phyloP scores from a whole-genome alignment of 2,888 invertebrate genomes.

The Meloe dianella region DNA sequence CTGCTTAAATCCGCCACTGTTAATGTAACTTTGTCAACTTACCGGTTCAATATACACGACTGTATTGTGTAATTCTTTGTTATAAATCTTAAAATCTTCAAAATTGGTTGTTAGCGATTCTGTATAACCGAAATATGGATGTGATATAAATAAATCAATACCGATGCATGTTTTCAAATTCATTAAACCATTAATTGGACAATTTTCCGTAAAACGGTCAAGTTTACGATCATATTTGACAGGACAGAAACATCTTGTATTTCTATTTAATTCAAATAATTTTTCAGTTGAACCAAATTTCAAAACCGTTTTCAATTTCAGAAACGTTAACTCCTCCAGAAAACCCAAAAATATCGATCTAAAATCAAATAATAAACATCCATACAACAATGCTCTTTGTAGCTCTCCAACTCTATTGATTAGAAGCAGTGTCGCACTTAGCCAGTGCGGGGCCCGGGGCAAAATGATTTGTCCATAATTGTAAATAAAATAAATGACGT shows the following conservation, averaged over 20 bases:
- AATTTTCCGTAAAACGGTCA: not conserved
- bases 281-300: not conserved
- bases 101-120: not conserved
- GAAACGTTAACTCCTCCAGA: not conserved
- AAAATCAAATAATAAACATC: not conserved
- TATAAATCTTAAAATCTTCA: not conserved
- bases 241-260: not conserved
- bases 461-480: too few species aligned
- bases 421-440: too few species aligned
- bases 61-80: not conserved
- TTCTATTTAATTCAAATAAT: not conserved
- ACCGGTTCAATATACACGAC: not conserved
- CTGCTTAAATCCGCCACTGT: too few species aligned
- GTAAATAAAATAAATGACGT: too few species aligned
- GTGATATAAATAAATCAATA: slow-evolving; percentile 8
- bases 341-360: slow-evolving; percentile 6
- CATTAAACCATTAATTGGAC: slow-evolving; percentile 11
- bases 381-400: too few species aligned
- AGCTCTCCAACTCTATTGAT: too few species aligned
- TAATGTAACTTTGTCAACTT: not conserved
- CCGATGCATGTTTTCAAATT: not conserved
- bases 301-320: not conserved
- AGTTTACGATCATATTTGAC: not conserved
- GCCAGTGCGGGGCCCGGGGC: too few species aligned
- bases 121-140: slow-evolving; percentile 2